Percentiles rank a stretch among this genome's conserved stretches.
Evolutionary conservation across 2,888 invertebrate species (phyloP).

Genomic region (Dryococelus australis): DNA sequence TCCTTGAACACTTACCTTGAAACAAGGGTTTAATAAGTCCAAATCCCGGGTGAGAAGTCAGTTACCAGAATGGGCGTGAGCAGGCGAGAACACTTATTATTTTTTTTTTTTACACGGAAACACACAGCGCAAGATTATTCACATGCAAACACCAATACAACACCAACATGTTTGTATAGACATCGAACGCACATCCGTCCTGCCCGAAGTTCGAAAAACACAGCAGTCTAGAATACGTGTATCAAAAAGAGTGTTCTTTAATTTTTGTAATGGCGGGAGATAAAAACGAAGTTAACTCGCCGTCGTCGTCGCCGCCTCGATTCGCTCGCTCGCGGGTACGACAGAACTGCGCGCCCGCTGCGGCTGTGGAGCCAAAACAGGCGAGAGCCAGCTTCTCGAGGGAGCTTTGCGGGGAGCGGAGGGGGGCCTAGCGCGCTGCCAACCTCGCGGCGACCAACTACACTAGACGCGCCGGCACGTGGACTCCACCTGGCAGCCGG

Average conservation of each 20-base stretch:
- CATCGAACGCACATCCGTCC: not conserved
- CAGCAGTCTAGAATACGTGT: not conserved
- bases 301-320: not conserved
- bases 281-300: not conserved
- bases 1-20: not conserved
- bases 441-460: not conserved
- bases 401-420: not conserved
- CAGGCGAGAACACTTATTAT: not conserved
- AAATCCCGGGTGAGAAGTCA: not conserved
- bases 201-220: not conserved
- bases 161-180: not conserved
- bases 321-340: not conserved
- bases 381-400: not conserved
- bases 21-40: not conserved
- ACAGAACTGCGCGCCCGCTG: not conserved
- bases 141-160: constrained; percentile 3
- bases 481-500: not conserved
- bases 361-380: not conserved
- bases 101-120: not conserved
- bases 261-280: not conserved
- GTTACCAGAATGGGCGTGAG: not conserved
- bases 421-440: not conserved
- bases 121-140: not conserved
- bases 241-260: not conserved
- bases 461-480: not conserved